Percentiles rank a stretch among this genome's conserved stretches.
phyloP scores from a whole-genome alignment of 1,140 invertebrate species.

The Lepeophtheirus salmonis region DNA sequence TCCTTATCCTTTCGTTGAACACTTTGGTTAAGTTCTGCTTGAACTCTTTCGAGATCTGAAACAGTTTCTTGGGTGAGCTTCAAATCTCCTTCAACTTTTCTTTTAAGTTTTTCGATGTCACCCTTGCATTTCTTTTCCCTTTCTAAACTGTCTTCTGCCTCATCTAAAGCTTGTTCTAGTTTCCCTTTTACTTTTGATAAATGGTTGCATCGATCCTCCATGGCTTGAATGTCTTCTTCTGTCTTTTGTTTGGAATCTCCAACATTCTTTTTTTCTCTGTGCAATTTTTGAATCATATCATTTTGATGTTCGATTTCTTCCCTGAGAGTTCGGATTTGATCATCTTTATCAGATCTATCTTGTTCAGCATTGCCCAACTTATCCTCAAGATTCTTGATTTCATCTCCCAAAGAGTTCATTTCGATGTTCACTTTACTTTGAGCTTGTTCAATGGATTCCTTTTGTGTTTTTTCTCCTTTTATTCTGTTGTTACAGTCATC shows the following conservation, averaged over 20 bases:
- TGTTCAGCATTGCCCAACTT: constrained; percentile 58
- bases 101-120: constrained; percentile 89
- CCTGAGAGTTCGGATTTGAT: constrained; percentile 96
- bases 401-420: constrained; percentile 58
- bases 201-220: constrained; percentile 38
- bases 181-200: constrained; percentile 45
- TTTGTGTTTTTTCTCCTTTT: not conserved
- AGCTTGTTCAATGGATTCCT: not conserved
- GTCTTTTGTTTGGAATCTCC: constrained; percentile 42
- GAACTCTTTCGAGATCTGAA: constrained; percentile 44
- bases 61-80: constrained; percentile 90
- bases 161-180: constrained; percentile 90
- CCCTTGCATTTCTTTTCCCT: constrained; percentile 98
- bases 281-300: constrained; percentile 46
- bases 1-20: constrained; percentile 34
- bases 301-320: constrained; percentile 98
- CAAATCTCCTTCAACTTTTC: constrained; percentile 89
- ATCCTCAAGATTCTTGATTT: constrained; percentile 84
- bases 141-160: constrained; percentile 89
- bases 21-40: constrained; percentile 36
- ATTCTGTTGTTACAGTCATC: constrained; percentile 9
- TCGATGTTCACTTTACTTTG: constrained; percentile 43
- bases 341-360: constrained; percentile 89
- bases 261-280: constrained; percentile 42
- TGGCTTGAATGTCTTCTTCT: constrained; percentile 27